phyloP scores from a whole-genome alignment of 2,797 vertebrate genomes.

The Taeniopygia guttata region DNA sequence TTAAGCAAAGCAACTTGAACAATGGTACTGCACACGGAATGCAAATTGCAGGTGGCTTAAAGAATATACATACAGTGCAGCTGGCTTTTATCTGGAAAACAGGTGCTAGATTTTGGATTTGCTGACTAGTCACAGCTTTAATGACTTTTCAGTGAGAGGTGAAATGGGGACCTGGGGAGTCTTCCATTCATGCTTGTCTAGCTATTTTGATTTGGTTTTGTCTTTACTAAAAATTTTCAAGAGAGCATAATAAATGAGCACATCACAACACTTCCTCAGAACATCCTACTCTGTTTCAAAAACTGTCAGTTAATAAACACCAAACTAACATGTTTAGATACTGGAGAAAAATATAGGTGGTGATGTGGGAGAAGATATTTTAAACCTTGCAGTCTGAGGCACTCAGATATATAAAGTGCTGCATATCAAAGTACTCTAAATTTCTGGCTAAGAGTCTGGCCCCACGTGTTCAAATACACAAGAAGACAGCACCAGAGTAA shows the following conservation, averaged over 20 bases:
- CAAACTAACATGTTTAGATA: neutral
- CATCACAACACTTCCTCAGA: neutral
- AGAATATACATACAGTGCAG: constrained; percentile 11
- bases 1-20: neutral
- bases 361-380: neutral
- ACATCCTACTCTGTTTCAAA: neutral
- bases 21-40: neutral
- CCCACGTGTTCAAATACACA: neutral
- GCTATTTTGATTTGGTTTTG: constrained; percentile 25
- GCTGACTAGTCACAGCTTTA: constrained; percentile 54
- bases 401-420: neutral
- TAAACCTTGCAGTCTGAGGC: neutral
- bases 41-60: constrained; percentile 47
- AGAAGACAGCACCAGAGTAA: neutral
- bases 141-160: constrained; percentile 44
- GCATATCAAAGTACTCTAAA: neutral
- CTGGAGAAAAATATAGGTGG: neutral
- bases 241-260: neutral
- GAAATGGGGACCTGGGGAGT: constrained; percentile 30
- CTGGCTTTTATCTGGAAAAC: constrained; percentile 39
- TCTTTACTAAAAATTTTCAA: neutral
- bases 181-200: constrained; percentile 36
- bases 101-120: constrained; percentile 56
- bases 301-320: neutral
- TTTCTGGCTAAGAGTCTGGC: neutral